Conservation (phyloP, 2,888 invertebrate species). For the Harpalus rubripes region DNA sequence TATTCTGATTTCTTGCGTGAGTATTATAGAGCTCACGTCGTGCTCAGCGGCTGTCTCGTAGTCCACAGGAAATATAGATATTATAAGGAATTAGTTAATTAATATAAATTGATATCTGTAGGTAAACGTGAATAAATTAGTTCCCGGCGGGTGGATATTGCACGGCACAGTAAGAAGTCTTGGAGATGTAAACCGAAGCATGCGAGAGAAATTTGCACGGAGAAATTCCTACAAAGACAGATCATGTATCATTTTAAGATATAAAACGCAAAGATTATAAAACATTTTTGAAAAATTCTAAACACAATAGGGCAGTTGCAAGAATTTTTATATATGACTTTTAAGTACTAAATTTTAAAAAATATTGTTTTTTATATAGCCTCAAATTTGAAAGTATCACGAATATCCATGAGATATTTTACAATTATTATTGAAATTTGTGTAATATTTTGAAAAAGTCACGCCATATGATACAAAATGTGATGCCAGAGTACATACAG, state of each 20-base stretch:
- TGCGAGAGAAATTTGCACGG: not conserved
- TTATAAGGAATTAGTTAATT: slow-evolving; percentile 57
- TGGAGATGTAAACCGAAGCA: not conserved
- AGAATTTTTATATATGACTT: no score
- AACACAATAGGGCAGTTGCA: no score
- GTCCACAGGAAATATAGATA: slow-evolving; percentile 35
- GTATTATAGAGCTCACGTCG: not conserved
- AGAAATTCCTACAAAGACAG: not conserved
- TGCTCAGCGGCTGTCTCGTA: slow-evolving; percentile 12
- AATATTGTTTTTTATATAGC: no score
- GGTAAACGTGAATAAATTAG: slow-evolving; percentile 39
- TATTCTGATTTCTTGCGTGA: not conserved
- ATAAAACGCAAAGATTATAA: not conserved
- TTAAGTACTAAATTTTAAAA: no score
- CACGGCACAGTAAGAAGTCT: slow-evolving; percentile 7
- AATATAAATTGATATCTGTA: slow-evolving; percentile 47
- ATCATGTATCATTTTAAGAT: not conserved
- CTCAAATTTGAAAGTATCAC: no score
- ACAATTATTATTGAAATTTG: no score
- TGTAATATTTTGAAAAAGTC: no score
- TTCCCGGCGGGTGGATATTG: slow-evolving; percentile 11
- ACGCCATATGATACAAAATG: no score
- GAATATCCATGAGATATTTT: no score
- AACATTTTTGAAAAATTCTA: not conserved
- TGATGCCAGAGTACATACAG: no score